These are phyloP conservation scores for Montifringilla adamsi DNA, from an alignment of 2,113 vertebrate species.

Conservation along the genomic window DNA sequence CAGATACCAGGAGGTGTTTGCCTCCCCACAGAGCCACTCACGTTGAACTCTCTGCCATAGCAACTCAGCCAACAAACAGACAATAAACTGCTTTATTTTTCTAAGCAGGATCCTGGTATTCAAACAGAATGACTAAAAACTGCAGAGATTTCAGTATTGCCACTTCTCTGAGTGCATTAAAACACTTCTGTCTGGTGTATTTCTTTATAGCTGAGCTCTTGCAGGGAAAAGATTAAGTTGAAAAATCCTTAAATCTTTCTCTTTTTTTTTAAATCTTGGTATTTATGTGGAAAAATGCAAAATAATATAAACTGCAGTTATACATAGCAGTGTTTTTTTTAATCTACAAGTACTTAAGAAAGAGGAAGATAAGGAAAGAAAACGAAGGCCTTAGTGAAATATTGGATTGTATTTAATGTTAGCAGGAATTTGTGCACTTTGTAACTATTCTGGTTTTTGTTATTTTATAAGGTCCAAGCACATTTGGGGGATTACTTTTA, in stretches of 20 bases:
- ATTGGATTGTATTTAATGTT: background rate
- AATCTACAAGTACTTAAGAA: background rate
- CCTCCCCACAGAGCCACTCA: background rate
- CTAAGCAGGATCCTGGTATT: background rate
- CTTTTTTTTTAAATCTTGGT: background rate
- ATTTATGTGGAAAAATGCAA: background rate
- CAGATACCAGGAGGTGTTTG: background rate
- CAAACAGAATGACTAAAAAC: conserved; percentile 2
- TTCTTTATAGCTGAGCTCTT: conserved; percentile 8
- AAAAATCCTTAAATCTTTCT: background rate
- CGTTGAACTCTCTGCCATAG: background rate
- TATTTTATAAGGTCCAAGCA: background rate
- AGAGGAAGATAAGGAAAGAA: background rate
- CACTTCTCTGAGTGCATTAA: background rate
- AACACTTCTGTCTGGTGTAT: background rate
- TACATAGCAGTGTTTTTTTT: background rate
- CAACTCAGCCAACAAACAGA: background rate
- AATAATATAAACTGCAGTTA: background rate
- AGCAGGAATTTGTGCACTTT: background rate
- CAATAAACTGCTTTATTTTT: background rate
- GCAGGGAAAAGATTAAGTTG: background rate
- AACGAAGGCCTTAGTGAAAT: background rate
- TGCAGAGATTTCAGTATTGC: background rate
- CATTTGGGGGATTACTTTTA: background rate
- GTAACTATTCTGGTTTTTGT: background rate